Base-by-base conservation (phyloP, 2,797 vertebrate species). In the Sebastes taczanowskii region DNA sequence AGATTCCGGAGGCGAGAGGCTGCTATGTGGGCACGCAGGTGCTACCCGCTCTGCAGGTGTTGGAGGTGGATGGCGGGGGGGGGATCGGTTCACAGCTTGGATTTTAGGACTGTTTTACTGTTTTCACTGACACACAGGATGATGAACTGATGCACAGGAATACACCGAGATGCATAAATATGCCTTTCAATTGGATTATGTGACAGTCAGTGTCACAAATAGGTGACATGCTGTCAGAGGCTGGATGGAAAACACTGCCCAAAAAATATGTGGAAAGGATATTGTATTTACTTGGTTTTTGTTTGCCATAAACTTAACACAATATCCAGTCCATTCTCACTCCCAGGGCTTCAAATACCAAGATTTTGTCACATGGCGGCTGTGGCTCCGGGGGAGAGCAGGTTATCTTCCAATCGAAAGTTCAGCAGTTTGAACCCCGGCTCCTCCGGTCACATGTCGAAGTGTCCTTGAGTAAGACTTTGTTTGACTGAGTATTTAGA, bases 1-100 rank as follows among this genome's bases (percentile, higher is more conserved):
- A 55, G 53, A 85, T 72, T 87, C 67, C 3, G 20, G 11, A 22
- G 60, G 72, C 32, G 58, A 81, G 60, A 84, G 64, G 72, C 58
- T 73, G 80, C 42, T 59, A 18, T 67, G 83, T 78, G 71, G 71
- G 85, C 77, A 35, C 83, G 32, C 83, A 90, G 85, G 87, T 87
- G 82, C 66, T 49, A 46, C 23, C 55, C 59, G 67, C 71, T 80
- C 77, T 77, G 87, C 78, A 88, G 81, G 66, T 86, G 76, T 25
- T 66, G 71, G 32, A 71, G 62, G 38, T 65, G 71, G 69, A 76
- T 14, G 14, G 62, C 9, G 72, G 58, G n/a, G 38, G n/a, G 38
- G 42, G 11, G 61, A 83, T 73, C 20, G 71, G 85, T 67, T 89
- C 81, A 85, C 76, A 63, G 71, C 74, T 73, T 59, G 49, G 62